A percentile compares a stretch with the other conserved stretches of the same genome.
phyloP scores from a whole-genome alignment of 1,140 invertebrate species.

The Drosophila mauritiana region DNA sequence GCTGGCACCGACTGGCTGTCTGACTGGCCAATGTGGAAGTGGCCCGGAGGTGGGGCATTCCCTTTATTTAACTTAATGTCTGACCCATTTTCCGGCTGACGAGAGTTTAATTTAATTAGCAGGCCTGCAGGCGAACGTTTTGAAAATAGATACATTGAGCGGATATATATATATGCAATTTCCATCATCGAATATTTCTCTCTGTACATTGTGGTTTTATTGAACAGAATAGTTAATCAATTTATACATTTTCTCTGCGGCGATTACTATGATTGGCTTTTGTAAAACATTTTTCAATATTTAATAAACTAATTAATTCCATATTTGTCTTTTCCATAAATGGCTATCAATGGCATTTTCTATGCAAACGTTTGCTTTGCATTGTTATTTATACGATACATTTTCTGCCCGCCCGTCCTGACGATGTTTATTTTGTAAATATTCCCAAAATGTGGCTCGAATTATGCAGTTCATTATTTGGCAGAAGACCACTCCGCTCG shows the following conservation, averaged over 20 bases:
- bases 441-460: conserved; percentile 35
- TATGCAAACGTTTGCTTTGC: conserved; percentile 23
- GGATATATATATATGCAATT: neutral
- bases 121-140: neutral
- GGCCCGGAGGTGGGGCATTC: neutral
- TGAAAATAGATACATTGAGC: neutral
- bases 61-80: conserved; percentile 30
- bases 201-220: neutral
- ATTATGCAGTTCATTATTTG: conserved; percentile 57
- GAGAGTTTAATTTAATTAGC: conserved; percentile 42
- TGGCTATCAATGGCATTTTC: conserved; percentile 16
- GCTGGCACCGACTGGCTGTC: conserved; percentile 11
- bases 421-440: conserved; percentile 35
- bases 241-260: neutral
- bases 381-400: conserved; percentile 40
- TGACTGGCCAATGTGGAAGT: conserved; percentile 7
- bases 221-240: conserved; percentile 1
- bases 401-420: conserved; percentile 3
- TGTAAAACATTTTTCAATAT: conserved; percentile 8
- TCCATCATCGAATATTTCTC: neutral
- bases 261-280: neutral
- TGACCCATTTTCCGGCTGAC: conserved; percentile 32
- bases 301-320: conserved; percentile 40
- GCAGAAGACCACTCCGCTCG: neutral
- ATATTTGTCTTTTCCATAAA: conserved; percentile 18